A percentile compares a stretch with the other conserved stretches of the same genome.
phyloP scores from a whole-genome alignment of 1,140 invertebrate species.

The Scaptomyza montana region DNA sequence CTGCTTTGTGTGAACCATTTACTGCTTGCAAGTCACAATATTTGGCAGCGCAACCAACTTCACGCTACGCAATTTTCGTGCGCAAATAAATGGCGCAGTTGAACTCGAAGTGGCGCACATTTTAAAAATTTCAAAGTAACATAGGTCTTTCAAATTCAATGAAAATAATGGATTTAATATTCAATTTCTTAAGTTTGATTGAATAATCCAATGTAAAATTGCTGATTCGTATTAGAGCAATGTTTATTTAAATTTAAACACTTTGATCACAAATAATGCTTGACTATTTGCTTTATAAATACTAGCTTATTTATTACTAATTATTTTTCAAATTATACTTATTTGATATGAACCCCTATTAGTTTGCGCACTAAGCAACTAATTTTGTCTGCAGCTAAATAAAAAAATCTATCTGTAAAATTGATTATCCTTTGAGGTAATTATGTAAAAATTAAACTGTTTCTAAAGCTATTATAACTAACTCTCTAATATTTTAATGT shows the following conservation, averaged over 20 bases:
- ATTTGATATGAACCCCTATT: constrained; percentile 31
- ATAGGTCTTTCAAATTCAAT: not conserved
- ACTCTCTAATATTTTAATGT: constrained; percentile 64
- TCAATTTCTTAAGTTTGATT: too few species aligned
- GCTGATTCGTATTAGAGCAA: not conserved
- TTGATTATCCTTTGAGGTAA: constrained; percentile 78
- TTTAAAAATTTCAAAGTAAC: not conserved
- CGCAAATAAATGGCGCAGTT: constrained; percentile 7
- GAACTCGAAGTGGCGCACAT: not conserved
- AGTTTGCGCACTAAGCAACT: constrained; percentile 54
- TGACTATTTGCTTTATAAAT: constrained; percentile 14
- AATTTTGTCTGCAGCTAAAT: constrained; percentile 49
- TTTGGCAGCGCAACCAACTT: constrained; percentile 27
- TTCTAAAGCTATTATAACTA: not conserved
- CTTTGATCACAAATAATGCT: constrained; percentile 16
- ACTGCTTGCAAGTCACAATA: not conserved
- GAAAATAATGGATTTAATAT: too few species aligned
- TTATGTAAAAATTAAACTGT: constrained; percentile 28
- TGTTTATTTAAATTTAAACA: constrained; percentile 15
- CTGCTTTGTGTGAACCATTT: not conserved
- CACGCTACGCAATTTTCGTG: constrained; percentile 1
- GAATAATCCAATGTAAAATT: too few species aligned
- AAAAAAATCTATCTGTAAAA: constrained; percentile 51
- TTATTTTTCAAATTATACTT: constrained; percentile 16
- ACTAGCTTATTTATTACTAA: constrained; percentile 21